phyloP scores from a whole-genome alignment of 2,888 invertebrate species.

The Cheiracanthium punctorium region DNA sequence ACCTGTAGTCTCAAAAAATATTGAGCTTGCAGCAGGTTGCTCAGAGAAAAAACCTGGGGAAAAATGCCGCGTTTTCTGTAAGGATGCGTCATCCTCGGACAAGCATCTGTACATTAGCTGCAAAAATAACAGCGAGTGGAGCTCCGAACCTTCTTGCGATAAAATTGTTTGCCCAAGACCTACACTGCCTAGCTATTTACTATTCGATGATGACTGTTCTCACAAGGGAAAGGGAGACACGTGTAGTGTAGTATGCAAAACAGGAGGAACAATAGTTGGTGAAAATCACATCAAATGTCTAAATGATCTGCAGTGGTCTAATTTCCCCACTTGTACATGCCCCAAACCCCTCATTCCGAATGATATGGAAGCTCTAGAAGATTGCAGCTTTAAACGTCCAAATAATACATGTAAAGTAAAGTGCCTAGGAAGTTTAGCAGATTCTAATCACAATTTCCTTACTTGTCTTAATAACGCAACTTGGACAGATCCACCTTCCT shows the following conservation, averaged over 20 bases:
- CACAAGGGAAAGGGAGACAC: constrained; percentile 3
- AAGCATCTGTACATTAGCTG: neutral
- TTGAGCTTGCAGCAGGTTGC: neutral
- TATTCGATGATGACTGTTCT: neutral
- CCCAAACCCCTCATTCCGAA: neutral
- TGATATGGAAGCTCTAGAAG: neutral
- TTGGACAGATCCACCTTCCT: constrained; percentile 13
- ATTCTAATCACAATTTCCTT: neutral
- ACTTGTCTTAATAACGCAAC: constrained; percentile 4
- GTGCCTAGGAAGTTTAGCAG: neutral
- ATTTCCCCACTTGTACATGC: constrained; percentile 19
- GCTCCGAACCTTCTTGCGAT: neutral
- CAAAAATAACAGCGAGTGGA: constrained; percentile 8
- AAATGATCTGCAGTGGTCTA: neutral
- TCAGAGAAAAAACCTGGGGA: neutral
- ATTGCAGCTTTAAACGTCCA: neutral
- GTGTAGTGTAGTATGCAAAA: constrained; percentile 16
- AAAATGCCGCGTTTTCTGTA: constrained; percentile 20
- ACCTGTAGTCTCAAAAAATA: neutral
- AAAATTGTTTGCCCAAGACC: neutral
- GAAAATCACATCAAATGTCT: neutral
- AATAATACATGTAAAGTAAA: neutral
- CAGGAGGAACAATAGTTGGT: constrained; percentile 15
- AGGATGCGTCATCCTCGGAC: neutral
- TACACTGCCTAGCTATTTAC: neutral